Evolutionary conservation across 2,113 vertebrate genomes (phyloP), one percentile per base, ranked within the genome.

Genomic region (Sturnira hondurensis): DNA sequence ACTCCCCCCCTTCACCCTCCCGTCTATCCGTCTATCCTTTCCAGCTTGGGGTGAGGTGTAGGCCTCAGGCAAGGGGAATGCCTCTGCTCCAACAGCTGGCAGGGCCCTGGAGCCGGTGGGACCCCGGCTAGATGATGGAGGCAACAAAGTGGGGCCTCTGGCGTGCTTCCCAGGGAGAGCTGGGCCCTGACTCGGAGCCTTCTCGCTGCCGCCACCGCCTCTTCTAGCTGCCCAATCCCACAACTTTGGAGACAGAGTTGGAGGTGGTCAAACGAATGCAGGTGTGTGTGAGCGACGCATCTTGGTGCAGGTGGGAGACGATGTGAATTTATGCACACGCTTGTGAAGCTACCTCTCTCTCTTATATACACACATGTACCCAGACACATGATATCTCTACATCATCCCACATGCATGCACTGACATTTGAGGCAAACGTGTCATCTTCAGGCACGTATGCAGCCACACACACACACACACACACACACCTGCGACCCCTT

Each of bases 1-100:
- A 80, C 88, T 94, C 93, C 63, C 86, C 33, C 3, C 93, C 94
- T 95, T 97, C 73, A 36, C 45, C 68, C 80, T 90, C 54, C 86
- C 76, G 50, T 88, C 95, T n/a, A n/a, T n/a, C n/a, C n/a, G n/a
- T n/a, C n/a, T 89, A 1, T 76, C 63, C 95, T 65, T 93, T 63
- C 80, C 70, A 81, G 90, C 89, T 68, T 58, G 50, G 47, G 61
- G 56, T 52, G 73, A 91, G 78, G 81, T 47, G 61, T 88, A 77
- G 54, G 76, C 80, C 71, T 73, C 61, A 22, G 89, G 36, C 85
- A 54, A 45, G 43, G 83, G 93, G 41, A 65, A 89, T 33, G 28
- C 17, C 20, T 7, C 78, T 70, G 65, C n/a, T 56, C 65, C 54
- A 12, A 3, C 15, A 80, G 89, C 81, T 58, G 86, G 77, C 26